Conservation (phyloP, 92 coral and sea anemone species). For the Paramuricea clavata region DNA sequence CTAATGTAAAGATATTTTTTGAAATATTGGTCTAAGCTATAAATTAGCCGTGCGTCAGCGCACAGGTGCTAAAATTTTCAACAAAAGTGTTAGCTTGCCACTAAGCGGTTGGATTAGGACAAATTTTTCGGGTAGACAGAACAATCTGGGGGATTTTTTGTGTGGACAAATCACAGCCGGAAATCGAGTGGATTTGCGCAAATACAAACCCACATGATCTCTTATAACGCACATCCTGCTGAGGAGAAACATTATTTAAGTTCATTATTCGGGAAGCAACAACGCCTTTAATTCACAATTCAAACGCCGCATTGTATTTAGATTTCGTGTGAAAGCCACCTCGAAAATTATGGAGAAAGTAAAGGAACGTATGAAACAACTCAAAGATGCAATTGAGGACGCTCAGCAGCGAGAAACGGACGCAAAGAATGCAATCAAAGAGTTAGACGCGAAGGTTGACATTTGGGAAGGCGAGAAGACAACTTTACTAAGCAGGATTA, state of each 20-base stretch:
- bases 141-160: background rate
- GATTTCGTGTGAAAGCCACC: background rate
- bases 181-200: slow-evolving; percentile 18
- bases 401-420: slow-evolving; percentile 63
- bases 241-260: slow-evolving; percentile 1
- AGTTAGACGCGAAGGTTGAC: slow-evolving; percentile 43
- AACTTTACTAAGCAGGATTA: slow-evolving; percentile 49
- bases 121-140: background rate
- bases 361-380: slow-evolving; percentile 25
- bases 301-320: background rate
- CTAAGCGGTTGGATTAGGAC: background rate
- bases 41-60: background rate
- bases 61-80: slow-evolving; percentile 2
- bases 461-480: slow-evolving; percentile 47
- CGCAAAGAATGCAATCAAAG: slow-evolving; percentile 31
- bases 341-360: slow-evolving; percentile 36
- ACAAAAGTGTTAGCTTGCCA: background rate
- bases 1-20: no score
- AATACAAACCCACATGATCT: slow-evolving; percentile 11
- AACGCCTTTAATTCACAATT: slow-evolving; percentile 4
- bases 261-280: background rate
- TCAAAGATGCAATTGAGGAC: slow-evolving; percentile 37
- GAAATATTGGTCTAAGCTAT: no score
- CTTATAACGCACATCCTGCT: slow-evolving; percentile 31
- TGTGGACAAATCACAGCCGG: background rate